phyloP scores from a whole-genome alignment of 2,797 vertebrate genomes.

The Brachymystax lenok region DNA sequence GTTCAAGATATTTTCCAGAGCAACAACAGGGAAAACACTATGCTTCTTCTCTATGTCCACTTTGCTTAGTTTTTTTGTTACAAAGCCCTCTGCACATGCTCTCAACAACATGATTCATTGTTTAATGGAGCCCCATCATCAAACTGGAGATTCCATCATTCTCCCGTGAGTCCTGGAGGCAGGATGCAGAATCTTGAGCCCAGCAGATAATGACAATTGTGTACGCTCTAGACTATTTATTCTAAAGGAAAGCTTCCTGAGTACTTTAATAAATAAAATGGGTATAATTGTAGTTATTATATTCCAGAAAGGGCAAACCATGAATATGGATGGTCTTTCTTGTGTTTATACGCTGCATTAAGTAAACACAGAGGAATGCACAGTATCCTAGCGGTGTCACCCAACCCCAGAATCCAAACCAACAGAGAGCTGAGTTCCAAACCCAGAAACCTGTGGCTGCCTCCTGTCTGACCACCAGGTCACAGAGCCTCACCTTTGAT shows the following conservation, averaged over 20 bases:
- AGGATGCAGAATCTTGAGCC: conserved; percentile 83
- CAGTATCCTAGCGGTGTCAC: conserved; percentile 38
- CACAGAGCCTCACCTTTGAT: conserved; percentile 33
- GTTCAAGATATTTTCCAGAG: conserved; percentile 49
- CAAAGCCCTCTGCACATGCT: conserved; percentile 48
- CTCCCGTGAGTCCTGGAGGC: conserved; percentile 81
- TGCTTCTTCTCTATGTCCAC: conserved; percentile 28
- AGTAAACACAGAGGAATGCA: conserved; percentile 23
- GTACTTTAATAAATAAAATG: conserved; percentile 29
- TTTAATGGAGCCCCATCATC: conserved; percentile 76
- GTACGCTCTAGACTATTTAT: conserved; percentile 37
- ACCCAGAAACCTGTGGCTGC: conserved; percentile 43
- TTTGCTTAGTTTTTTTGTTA: conserved; percentile 39
- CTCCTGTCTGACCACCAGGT: conserved; percentile 29
- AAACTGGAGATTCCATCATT: conserved; percentile 80
- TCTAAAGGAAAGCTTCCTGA: conserved; percentile 37
- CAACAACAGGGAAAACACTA: conserved; percentile 37
- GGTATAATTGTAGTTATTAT: conserved; percentile 17
- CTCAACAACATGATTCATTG: conserved; percentile 75
- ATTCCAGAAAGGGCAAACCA: conserved; percentile 30
- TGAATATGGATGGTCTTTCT: conserved; percentile 33
- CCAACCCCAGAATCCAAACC: conserved; percentile 22
- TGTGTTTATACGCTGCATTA: background rate
- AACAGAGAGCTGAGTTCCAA: conserved; percentile 28
- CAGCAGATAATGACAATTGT: conserved; percentile 77